Percentiles rank a stretch among this genome's conserved stretches.
Evolutionary conservation across 2,797 vertebrate species (phyloP).

Genomic region (Chiroxiphia lanceolata): DNA sequence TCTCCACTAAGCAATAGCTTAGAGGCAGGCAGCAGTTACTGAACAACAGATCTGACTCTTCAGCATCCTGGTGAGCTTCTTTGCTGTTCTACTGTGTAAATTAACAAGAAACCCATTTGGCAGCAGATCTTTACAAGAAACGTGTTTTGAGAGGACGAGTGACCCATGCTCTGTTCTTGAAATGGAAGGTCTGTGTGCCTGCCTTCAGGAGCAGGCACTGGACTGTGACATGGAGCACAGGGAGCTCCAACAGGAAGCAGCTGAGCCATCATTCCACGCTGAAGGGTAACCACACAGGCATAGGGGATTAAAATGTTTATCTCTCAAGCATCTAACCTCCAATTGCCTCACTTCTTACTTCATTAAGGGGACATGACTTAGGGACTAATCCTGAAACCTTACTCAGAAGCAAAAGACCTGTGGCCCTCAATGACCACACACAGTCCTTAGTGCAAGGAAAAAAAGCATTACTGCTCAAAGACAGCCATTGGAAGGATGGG

Average conservation of each 20-base stretch:
- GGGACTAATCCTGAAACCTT: not conserved
- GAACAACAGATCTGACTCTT: not conserved
- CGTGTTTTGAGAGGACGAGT: not conserved
- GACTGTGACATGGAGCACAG: not conserved
- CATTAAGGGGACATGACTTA: not conserved
- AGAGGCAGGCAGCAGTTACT: not conserved
- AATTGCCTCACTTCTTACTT: not conserved
- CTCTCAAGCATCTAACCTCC: not conserved
- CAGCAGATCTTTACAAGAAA: not conserved
- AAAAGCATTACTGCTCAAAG: not conserved
- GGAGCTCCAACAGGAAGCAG: not conserved
- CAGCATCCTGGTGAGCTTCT: not conserved
- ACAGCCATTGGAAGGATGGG: not conserved
- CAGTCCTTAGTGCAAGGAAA: not conserved
- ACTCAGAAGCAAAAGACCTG: not conserved
- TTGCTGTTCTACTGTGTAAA: not conserved
- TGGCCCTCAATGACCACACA: not conserved
- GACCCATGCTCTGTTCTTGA: not conserved
- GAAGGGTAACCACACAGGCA: rapidly evolving
- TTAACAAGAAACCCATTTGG: not conserved
- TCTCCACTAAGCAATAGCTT: not conserved
- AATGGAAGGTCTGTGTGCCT: not conserved
- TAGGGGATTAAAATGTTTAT: not conserved
- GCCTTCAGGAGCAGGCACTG: not conserved
- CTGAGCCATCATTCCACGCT: not conserved